These are phyloP conservation scores for Turnix velox DNA, from an alignment of 2,113 vertebrate genomes.

Conservation along the genomic window DNA sequence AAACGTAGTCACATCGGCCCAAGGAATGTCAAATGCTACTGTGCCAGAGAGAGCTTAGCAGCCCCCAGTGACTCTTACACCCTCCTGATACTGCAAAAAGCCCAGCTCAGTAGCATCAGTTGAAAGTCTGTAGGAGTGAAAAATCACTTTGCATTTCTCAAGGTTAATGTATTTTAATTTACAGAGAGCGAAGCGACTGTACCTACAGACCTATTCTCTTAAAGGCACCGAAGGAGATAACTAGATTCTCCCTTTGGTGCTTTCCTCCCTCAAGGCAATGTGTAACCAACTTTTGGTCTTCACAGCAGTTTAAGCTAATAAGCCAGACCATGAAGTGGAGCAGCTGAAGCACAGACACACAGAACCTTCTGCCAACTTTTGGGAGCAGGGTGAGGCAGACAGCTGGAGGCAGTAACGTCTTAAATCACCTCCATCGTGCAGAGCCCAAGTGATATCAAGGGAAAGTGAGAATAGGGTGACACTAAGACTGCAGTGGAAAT, in stretches of 20 bases:
- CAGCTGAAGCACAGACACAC: neutral
- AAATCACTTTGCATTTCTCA: neutral
- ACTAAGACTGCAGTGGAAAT: neutral
- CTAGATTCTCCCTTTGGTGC: neutral
- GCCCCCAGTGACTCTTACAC: fast-evolving
- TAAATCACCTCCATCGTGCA: neutral
- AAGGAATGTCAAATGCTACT: neutral
- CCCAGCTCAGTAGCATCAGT: neutral
- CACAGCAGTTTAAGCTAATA: neutral
- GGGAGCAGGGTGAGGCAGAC: neutral
- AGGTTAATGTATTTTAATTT: neutral
- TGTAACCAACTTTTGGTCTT: neutral
- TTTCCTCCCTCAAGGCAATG: conserved; percentile 10
- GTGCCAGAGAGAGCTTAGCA: neutral
- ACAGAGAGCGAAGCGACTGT: neutral
- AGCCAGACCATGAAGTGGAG: neutral
- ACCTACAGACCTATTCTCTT: neutral
- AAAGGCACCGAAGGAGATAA: neutral
- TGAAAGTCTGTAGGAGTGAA: neutral
- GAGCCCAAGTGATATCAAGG: neutral
- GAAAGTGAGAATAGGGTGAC: neutral
- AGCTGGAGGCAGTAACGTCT: conserved; percentile 5
- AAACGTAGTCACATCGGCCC: neutral
- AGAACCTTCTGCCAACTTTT: neutral
- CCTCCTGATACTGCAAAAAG: neutral